Conservation (phyloP, 1,140 invertebrate species). For the Ganaspis sp. region DNA sequence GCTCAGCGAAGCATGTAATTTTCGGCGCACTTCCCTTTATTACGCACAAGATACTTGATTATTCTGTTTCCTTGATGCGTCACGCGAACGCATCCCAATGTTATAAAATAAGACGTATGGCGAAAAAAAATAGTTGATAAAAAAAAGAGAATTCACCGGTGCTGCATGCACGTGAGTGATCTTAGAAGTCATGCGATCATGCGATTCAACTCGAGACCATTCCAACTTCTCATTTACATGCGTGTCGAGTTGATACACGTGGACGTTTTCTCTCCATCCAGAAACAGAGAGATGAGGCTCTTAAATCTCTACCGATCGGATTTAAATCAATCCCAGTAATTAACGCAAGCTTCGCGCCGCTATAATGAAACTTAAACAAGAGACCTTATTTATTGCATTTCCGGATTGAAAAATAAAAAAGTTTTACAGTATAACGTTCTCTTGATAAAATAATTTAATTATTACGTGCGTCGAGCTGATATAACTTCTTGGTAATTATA, state of each 20-base stretch:
- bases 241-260: constrained; percentile 34
- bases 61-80: constrained; percentile 14
- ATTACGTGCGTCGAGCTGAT: background rate
- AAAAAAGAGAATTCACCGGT: background rate
- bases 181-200: constrained; percentile 10
- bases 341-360: constrained; percentile 69
- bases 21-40: constrained; percentile 26
- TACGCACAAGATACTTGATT: constrained; percentile 18
- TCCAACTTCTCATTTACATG: constrained; percentile 48
- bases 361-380: constrained; percentile 57
- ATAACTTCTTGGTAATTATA: background rate
- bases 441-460: background rate
- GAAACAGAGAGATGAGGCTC: constrained; percentile 49
- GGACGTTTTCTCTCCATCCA: constrained; percentile 43
- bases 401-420: background rate
- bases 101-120: background rate
- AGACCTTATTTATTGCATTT: constrained; percentile 39
- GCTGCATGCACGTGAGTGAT: background rate
- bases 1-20: constrained; percentile 17
- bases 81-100: background rate
- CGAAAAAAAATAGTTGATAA: background rate
- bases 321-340: constrained; percentile 73
- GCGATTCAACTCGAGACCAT: background rate
- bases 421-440: background rate
- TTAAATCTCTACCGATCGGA: constrained; percentile 62